Percentiles rank a stretch among this genome's conserved stretches.
phyloP scores from a whole-genome alignment of 2,797 vertebrate genomes.

The Enteromius viviparus region DNA sequence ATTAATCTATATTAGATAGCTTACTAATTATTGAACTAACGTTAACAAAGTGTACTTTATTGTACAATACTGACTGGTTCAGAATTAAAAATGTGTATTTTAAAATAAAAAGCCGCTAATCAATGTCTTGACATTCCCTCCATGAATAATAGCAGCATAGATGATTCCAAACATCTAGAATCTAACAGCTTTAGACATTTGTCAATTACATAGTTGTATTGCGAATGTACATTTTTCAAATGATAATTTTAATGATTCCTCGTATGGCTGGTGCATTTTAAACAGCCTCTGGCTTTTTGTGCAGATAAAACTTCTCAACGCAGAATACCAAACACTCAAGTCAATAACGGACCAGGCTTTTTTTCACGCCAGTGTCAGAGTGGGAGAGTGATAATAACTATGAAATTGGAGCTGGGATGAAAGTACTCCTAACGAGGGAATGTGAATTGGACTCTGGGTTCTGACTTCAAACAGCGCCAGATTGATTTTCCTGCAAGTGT shows the following conservation, averaged over 20 bases:
- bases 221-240: neutral
- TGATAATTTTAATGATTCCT: neutral
- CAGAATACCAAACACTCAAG: slow-evolving; percentile 23
- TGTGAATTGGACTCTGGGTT: slow-evolving; percentile 31
- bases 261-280: neutral
- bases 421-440: slow-evolving; percentile 44
- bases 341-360: slow-evolving; percentile 14
- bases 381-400: slow-evolving; percentile 38
- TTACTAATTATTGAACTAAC: too few species aligned
- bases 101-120: neutral
- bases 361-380: slow-evolving; percentile 15
- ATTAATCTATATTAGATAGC: neutral
- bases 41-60: neutral
- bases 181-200: neutral
- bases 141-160: neutral
- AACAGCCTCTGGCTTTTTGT: neutral
- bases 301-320: slow-evolving; percentile 15
- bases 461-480: slow-evolving; percentile 44
- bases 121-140: neutral
- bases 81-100: neutral
- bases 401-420: slow-evolving; percentile 47
- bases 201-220: neutral
- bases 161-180: neutral
- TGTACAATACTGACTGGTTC: neutral
- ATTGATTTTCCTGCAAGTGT: slow-evolving; percentile 47